Percentiles rank a stretch among this genome's conserved stretches.
Conservation (phyloP, 1,140 invertebrate species). For the Neodiprion virginianus region DNA sequence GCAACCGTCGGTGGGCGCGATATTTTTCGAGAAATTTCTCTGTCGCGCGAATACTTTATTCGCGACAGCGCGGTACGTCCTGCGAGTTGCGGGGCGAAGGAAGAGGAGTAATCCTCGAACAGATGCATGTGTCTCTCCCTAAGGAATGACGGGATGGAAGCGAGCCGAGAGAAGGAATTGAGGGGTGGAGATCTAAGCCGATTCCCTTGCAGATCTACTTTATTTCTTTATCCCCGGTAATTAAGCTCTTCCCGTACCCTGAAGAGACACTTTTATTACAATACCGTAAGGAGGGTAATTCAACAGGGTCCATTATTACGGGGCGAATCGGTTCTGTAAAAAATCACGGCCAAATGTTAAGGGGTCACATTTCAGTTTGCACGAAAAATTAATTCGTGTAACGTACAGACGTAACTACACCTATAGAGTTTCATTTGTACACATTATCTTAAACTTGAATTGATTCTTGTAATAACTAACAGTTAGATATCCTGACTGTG, state of each 20-base stretch:
- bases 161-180: not conserved
- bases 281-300: not conserved
- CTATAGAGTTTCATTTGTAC: not conserved
- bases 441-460: not conserved
- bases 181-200: constrained; percentile 8
- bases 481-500: too few relatives aligned
- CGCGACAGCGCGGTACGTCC: too few relatives aligned
- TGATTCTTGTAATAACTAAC: too few relatives aligned
- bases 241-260: not conserved
- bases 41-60: too few relatives aligned
- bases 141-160: not conserved
- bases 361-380: not conserved
- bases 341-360: too few relatives aligned
- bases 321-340: too few relatives aligned
- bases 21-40: too few relatives aligned
- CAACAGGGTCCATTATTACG: too few relatives aligned
- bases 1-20: too few relatives aligned
- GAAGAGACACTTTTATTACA: not conserved
- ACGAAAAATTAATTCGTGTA: not conserved
- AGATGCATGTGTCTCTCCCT: not conserved
- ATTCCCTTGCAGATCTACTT: constrained; percentile 3
- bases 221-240: constrained; percentile 12
- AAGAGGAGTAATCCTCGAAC: not conserved
- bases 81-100: not conserved
- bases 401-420: not conserved